Evolutionary conservation across 2,113 vertebrate species (phyloP), one percentile per base, ranked within the genome.

Genomic region (Ceyx margarethae): DNA sequence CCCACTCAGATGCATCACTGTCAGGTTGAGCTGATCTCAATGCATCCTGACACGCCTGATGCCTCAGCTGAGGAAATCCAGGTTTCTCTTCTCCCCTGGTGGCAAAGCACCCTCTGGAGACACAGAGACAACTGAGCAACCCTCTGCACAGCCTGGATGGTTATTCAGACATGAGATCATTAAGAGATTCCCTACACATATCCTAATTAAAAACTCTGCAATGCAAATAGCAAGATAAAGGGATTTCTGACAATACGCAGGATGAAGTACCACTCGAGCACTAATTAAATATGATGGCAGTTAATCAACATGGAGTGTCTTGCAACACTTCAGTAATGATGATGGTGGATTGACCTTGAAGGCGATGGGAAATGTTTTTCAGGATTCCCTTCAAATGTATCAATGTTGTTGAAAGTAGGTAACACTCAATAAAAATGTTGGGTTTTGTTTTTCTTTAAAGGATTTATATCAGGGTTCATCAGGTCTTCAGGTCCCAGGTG

Each of bases 161-260:
- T 91, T 94, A 62, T 90, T 91, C 69, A 94, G 87, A 92, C 88
- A 91, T 69, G 78, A 96, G 88, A 93, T 94, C 87, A 87, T 96
- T 94, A 92, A 95, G 87, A 97, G 94, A 96, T 96, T 96, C 94
- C 89, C 79, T 74, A 86, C 84, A 92, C 77, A 91, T 92, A 94
- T 77, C 75, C 96, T 97, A 97, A 97, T 97, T 97, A 96, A 97
- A 95, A 96, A 91, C 78, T 86, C 74, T 69, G 76, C 80, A 90
- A 94, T 94, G 89, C 91, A 95, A 95, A 96, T 86, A 95, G 87
- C 62, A 95, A 95, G 94, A 95, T 96, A 94, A 95, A 97, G 87
- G 94, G 90, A 91, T 94, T 96, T 95, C 95, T 95, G 87, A 96
- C 95, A 96, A 95, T 92, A 93, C 87, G 79, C 94, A 85, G 74